phyloP scores from a whole-genome alignment of 2,888 invertebrate species.

The Tanytarsus gracilentus region DNA sequence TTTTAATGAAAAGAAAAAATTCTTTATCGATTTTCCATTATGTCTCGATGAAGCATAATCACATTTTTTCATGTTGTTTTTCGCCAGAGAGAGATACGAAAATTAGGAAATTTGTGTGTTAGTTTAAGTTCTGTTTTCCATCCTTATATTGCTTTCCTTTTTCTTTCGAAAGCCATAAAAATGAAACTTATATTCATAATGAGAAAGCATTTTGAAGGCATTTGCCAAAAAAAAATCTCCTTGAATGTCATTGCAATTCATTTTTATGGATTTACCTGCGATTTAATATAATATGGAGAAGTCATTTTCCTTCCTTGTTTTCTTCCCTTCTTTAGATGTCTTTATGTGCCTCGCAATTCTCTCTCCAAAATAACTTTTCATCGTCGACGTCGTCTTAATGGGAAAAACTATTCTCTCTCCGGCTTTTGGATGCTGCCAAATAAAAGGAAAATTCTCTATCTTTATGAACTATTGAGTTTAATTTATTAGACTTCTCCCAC shows the following conservation, averaged over 20 bases:
- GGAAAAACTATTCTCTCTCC: not conserved
- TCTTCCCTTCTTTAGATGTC: no score
- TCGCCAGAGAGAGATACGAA: no score
- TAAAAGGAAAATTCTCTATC: not conserved
- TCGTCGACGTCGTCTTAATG: conserved; percentile 16
- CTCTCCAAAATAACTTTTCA: no score
- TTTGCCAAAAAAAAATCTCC: conserved; percentile 3
- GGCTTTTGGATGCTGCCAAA: conserved; percentile 25
- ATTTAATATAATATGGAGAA: conserved; percentile 7
- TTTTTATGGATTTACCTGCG: conserved; percentile 28
- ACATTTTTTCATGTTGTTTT: conserved; percentile 23
- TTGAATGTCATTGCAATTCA: conserved; percentile 22
- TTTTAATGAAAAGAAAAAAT: conserved; percentile 24
- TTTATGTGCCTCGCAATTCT: no score
- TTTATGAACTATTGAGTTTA: conserved; percentile 25
- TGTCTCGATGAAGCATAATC: conserved; percentile 23
- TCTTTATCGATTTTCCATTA: conserved; percentile 26
- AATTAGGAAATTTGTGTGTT: no score
- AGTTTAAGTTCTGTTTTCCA: no score
- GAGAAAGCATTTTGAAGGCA: conserved; percentile 1
- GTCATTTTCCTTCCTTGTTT: not conserved
- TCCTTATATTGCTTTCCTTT: not conserved
- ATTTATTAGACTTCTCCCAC: conserved; percentile 23
- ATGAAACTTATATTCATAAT: conserved; percentile 15
- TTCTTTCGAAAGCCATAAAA: conserved; percentile 3